Base-by-base conservation (phyloP, 2,113 vertebrate genomes). In the Callipepla squamata region DNA sequence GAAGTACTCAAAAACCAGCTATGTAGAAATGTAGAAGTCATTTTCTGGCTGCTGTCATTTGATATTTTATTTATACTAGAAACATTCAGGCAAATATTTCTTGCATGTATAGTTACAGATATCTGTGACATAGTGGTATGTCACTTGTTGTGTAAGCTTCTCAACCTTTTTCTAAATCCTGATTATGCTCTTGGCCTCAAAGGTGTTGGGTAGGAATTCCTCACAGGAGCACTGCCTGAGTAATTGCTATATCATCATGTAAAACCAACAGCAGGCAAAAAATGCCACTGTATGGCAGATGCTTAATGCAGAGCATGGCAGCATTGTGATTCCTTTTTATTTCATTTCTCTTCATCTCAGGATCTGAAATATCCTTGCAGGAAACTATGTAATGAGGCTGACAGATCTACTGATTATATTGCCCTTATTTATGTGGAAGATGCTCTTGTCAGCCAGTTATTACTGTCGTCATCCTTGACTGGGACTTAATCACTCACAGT, bases 401-500 rank as follows among this genome's bases (percentile, higher is more conserved):
- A 61, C 85, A 90, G 61, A 30, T 16, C 42, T 80, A 47, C 30
- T 89, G 89, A 80, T 85, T 68, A 40, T 78, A 40, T 69, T 72
- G 36, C 38, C 55, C 23, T 48, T 89, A 85, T 89, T 92, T 95
- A 63, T 72, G 47, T 42, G 36, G 70, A 68, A 94, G 44, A 77
- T 38, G 75, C 42, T 77, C 67, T 74, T 93, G 67, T 90, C 81
- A 95, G 47, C 42, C 59, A 2, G 0, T 85, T 95, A 91, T 94
- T 96, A 63, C 58, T 62, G 51, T 70, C 0, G 1, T 80, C 93
- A 85, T 55, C 62, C 63, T 89, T 91, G 67, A 91, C 78, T 79
- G 62, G 62, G 59, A 89, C 80, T 93, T 91, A 91, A 85, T 94
- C 89, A 66, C 42, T 96, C 91, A 81, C 85, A 68, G 45, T 32